A percentile compares a stretch with the other conserved stretches of the same genome.
Evolutionary conservation across 2,113 vertebrate species (phyloP).

Genomic region (Salvelinus alpinus): DNA sequence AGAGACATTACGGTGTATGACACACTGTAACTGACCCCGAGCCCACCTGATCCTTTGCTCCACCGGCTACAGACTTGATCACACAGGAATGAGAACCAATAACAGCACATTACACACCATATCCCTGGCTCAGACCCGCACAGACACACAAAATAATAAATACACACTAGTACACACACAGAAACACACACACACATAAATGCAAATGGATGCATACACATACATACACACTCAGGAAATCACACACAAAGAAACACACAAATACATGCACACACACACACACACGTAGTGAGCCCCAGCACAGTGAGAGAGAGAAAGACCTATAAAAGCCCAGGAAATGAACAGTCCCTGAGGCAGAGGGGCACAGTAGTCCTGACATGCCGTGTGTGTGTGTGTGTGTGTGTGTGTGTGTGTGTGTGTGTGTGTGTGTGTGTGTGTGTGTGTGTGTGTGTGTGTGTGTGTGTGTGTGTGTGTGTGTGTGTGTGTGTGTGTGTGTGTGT

Average conservation of each 20-base stretch:
- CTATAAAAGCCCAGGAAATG: not conserved
- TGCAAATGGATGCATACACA: not conserved
- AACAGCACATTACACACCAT: slow-evolving; percentile 60
- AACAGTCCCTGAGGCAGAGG: not conserved
- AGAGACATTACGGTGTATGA: slow-evolving; percentile 55
- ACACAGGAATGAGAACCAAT: slow-evolving; percentile 71
- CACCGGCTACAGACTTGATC: slow-evolving; percentile 63
- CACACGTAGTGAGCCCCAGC: not conserved
- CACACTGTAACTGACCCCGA: slow-evolving; percentile 61
- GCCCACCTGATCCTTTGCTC: slow-evolving; percentile 66
- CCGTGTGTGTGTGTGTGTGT: not conserved
- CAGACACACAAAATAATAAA: not conserved
- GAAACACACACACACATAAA: slow-evolving; percentile 32
- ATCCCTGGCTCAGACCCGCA: slow-evolving; percentile 22
- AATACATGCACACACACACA: slow-evolving; percentile 20
- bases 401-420: slow-evolving; percentile 8
- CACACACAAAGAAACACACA: slow-evolving; percentile 3
- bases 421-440: not conserved
- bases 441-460: slow-evolving; percentile 1
- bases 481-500: no score
- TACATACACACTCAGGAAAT: slow-evolving; percentile 8
- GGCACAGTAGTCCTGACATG: not conserved
- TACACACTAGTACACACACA: slow-evolving; percentile 15
- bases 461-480: not conserved
- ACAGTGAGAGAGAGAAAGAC: not conserved